phyloP scores from a whole-genome alignment of 2,888 invertebrate genomes.

The Macrophya annulata region DNA sequence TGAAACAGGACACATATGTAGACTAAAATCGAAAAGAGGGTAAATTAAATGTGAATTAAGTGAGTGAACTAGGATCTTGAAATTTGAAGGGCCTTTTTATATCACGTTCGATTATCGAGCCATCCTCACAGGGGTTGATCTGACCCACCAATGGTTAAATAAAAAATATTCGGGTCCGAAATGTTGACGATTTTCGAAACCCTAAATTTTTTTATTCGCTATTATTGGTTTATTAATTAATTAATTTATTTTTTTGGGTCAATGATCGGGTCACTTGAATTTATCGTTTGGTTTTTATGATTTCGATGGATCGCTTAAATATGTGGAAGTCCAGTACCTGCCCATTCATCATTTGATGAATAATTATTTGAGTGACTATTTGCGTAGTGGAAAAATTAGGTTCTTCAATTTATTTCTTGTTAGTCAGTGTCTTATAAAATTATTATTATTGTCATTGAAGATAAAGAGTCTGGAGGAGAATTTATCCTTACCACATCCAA shows the following conservation, averaged over 20 bases:
- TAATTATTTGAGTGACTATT: background rate
- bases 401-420: background rate
- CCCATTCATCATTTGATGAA: background rate
- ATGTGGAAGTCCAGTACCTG: background rate
- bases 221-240: too few relatives aligned
- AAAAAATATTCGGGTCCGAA: background rate
- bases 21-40: too few relatives aligned
- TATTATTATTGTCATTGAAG: background rate
- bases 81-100: too few relatives aligned
- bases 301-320: background rate
- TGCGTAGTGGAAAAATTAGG: background rate
- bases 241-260: background rate
- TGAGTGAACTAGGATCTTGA: too few relatives aligned
- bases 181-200: background rate
- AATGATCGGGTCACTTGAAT: background rate
- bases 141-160: background rate
- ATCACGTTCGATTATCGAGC: too few relatives aligned
- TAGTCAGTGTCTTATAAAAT: background rate
- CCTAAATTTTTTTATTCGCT: background rate
- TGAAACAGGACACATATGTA: too few relatives aligned
- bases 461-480: too few relatives aligned
- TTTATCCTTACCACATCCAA: slow-evolving; percentile 32
- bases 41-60: too few relatives aligned
- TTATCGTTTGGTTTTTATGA: background rate
- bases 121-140: background rate